phyloP scores from a whole-genome alignment of 2,797 vertebrate species.

The Acanthurus leucopareius region DNA sequence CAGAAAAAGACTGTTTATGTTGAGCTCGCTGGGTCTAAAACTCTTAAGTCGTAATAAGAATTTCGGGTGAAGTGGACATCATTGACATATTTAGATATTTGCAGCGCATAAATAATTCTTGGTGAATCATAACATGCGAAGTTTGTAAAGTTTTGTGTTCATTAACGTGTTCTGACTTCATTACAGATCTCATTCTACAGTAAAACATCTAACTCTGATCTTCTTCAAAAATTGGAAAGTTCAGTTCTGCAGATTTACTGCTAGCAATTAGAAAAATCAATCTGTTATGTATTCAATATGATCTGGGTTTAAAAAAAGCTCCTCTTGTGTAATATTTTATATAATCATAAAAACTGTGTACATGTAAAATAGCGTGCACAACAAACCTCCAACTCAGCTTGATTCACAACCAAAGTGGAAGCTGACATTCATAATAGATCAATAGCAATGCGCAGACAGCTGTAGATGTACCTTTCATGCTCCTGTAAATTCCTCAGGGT shows the following conservation, averaged over 20 bases:
- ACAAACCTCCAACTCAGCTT: conserved; percentile 24
- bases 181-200: background rate
- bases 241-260: background rate
- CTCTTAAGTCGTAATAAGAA: conserved; percentile 17
- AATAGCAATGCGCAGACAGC: conserved; percentile 60
- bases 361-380: conserved; percentile 17
- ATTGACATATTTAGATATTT: conserved; percentile 11
- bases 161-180: conserved; percentile 1
- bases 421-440: conserved; percentile 76
- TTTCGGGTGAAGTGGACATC: background rate
- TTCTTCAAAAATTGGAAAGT: background rate
- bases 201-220: background rate
- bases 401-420: conserved; percentile 49
- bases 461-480: conserved; percentile 71
- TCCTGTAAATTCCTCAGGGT: conserved; percentile 69
- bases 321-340: background rate
- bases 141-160: conserved; percentile 12
- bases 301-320: background rate
- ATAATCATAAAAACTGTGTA: background rate
- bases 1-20: conserved; percentile 9
- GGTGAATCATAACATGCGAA: conserved; percentile 9
- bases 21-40: background rate
- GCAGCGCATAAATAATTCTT: background rate
- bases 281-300: background rate
- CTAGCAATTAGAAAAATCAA: background rate